Evolutionary conservation across 2,888 invertebrate genomes (phyloP).

Genomic region (Tricholauxania praeusta): DNA sequence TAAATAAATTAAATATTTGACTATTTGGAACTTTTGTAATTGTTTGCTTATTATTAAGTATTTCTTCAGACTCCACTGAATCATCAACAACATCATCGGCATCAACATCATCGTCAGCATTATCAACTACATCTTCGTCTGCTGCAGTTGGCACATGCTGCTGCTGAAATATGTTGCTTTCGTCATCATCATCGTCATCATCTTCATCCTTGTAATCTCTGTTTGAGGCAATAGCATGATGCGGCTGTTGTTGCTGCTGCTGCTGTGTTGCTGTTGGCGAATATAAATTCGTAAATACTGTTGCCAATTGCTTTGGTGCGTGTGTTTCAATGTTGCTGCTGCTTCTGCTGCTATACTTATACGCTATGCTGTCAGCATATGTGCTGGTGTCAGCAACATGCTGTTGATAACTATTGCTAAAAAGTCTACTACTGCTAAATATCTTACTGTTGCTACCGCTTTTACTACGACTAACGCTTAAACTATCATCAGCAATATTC

Average conservation of each 20-base stretch:
- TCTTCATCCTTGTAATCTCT: conserved; percentile 38
- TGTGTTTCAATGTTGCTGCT: neutral
- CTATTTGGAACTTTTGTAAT: conserved; percentile 66
- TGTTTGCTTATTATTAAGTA: conserved; percentile 56
- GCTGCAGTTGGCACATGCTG: conserved; percentile 27
- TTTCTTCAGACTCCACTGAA: conserved; percentile 39
- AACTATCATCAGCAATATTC: neutral
- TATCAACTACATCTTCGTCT: conserved; percentile 26
- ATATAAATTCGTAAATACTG: neutral
- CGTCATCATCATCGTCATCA: conserved; percentile 30
- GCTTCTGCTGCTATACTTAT: neutral
- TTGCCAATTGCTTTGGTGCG: neutral
- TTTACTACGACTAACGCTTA: conserved; percentile 44
- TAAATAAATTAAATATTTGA: conserved; percentile 64
- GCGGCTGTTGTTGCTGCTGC: conserved; percentile 34
- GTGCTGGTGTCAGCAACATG: conserved; percentile 29
- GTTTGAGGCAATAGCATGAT: conserved; percentile 27
- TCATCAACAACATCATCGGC: conserved; percentile 42
- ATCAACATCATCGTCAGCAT: conserved; percentile 32
- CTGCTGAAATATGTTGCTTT: conserved; percentile 3
- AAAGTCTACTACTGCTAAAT: conserved; percentile 42
- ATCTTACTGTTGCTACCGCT: conserved; percentile 58
- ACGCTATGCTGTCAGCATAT: conserved; percentile 40
- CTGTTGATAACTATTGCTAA: conserved; percentile 41
- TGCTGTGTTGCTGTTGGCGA: conserved; percentile 11